phyloP scores from a whole-genome alignment of 2,888 invertebrate species.

The Chrysina gloriosa region DNA sequence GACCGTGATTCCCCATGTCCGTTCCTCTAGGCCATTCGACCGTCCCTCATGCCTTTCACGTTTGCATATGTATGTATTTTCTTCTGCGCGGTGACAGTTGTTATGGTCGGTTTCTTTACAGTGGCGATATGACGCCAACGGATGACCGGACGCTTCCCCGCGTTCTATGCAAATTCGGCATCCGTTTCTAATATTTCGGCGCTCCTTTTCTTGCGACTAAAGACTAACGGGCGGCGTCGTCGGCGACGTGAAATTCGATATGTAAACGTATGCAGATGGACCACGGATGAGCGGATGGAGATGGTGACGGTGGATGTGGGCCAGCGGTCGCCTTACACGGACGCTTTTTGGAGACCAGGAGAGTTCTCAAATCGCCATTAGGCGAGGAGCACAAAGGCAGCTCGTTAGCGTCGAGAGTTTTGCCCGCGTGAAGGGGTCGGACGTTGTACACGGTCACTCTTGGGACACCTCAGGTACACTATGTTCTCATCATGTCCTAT shows the following conservation, averaged over 20 bases:
- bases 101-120: constrained; percentile 55
- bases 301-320: constrained; percentile 8
- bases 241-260: constrained; percentile 52
- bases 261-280: constrained; percentile 55
- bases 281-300: constrained; percentile 26
- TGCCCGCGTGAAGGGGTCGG: constrained; percentile 52
- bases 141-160: constrained; percentile 45
- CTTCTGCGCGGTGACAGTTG: constrained; percentile 60
- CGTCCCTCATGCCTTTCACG: constrained; percentile 34
- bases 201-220: constrained; percentile 48
- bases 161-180: constrained; percentile 58
- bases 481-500: constrained; percentile 58
- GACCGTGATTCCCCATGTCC: not conserved
- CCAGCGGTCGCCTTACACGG: constrained; percentile 5
- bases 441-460: constrained; percentile 56
- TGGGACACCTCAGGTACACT: constrained; percentile 62
- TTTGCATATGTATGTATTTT: constrained; percentile 51
- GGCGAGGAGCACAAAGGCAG: constrained; percentile 59
- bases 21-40: constrained; percentile 7
- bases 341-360: constrained; percentile 42
- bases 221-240: constrained; percentile 13
- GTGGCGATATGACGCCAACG: constrained; percentile 63
- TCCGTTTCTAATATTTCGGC: constrained; percentile 49
- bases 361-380: constrained; percentile 63
- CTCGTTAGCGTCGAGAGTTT: constrained; percentile 61